Conservation (phyloP, 2,113 vertebrate species). For the Rafetus swinhoei region DNA sequence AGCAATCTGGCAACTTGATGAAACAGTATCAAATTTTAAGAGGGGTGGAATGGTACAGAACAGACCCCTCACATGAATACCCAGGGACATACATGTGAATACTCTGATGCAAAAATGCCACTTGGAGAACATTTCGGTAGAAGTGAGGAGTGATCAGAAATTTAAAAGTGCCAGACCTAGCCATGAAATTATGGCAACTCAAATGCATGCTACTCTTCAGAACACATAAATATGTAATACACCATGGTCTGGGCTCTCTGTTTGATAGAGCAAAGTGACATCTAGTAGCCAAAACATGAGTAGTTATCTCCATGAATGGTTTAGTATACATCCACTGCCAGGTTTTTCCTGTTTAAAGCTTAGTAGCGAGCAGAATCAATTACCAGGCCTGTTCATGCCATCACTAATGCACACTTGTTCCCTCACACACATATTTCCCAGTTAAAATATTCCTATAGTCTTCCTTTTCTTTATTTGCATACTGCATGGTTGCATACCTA, state of each 20-base stretch:
- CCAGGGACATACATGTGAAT: not conserved
- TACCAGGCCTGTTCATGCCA: not conserved
- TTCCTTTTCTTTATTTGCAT: not conserved
- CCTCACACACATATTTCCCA: not conserved
- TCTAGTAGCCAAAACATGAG: not conserved
- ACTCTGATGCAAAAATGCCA: not conserved
- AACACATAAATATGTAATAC: fast-evolving
- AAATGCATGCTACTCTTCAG: not conserved
- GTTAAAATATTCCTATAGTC: not conserved
- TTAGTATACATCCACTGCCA: not conserved
- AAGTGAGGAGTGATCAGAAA: not conserved
- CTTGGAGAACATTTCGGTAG: not conserved
- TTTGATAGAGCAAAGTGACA: not conserved
- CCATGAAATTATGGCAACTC: fast-evolving
- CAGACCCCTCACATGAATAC: not conserved
- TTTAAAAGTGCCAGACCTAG: not conserved
- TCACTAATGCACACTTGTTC: not conserved
- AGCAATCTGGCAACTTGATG: fast-evolving
- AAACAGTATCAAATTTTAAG: not conserved
- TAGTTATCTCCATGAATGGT: not conserved
- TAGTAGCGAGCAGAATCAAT: not conserved
- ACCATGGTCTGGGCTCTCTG: not conserved
- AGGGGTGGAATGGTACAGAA: not conserved
- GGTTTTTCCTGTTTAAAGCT: not conserved
- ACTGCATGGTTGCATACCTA: not conserved